Percentiles rank a stretch among this genome's conserved stretches.
Conservation (phyloP, 1,140 invertebrate species). For the Ceratosolen solmsi region DNA sequence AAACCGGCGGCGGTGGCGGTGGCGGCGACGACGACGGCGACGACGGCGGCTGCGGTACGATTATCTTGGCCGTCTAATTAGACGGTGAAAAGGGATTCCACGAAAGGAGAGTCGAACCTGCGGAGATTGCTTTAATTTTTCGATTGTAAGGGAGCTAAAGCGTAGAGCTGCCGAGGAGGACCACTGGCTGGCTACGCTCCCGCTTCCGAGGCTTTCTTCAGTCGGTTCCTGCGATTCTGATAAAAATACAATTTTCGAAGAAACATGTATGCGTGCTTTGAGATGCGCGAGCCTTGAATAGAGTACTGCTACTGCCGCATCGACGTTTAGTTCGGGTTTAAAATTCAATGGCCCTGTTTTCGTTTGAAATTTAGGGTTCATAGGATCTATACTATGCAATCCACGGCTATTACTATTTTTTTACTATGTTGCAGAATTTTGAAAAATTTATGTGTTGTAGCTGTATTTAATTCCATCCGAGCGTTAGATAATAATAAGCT, state of each 20-base stretch:
- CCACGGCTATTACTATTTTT: not conserved
- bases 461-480: not conserved
- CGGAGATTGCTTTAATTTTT: slow-evolving; percentile 59
- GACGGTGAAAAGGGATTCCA: slow-evolving; percentile 46
- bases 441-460: not conserved
- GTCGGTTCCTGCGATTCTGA: slow-evolving; percentile 33
- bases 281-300: not conserved
- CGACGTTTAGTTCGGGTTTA: not conserved
- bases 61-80: slow-evolving; percentile 52
- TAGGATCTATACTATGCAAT: no score
- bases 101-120: slow-evolving; percentile 34
- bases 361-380: not conserved
- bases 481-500: not conserved
- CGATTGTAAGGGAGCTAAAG: slow-evolving; percentile 32
- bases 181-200: slow-evolving; percentile 47
- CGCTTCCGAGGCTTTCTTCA: slow-evolving; percentile 20
- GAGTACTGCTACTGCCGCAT: not conserved
- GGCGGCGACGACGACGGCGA: not conserved
- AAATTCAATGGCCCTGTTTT: not conserved
- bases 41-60: slow-evolving; percentile 20
- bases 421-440: not conserved
- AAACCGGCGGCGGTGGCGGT: not conserved
- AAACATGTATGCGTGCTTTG: slow-evolving; percentile 28
- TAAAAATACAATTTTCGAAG: slow-evolving; percentile 44
- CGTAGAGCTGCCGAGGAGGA: not conserved